Conservation (phyloP, 2,113 vertebrate species). For the Panthera uncia region DNA sequence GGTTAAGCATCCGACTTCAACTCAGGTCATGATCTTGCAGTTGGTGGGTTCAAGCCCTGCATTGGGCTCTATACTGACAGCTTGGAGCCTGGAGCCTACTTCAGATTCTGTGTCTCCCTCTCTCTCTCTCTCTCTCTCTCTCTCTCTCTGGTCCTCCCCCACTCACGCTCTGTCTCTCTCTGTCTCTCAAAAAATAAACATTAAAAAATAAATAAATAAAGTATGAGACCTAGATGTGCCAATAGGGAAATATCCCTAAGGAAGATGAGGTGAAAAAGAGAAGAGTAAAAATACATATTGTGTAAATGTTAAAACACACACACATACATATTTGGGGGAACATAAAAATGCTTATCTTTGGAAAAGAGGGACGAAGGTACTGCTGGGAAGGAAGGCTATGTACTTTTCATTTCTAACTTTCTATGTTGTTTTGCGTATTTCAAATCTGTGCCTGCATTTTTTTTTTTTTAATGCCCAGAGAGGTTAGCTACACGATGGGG, state of each 20-base stretch:
- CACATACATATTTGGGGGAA: background rate
- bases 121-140: too few relatives aligned
- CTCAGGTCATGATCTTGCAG: too few relatives aligned
- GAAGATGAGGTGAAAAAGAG: background rate
- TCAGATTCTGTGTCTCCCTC: too few relatives aligned
- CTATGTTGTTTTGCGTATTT: background rate
- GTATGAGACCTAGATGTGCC: background rate
- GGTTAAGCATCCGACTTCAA: too few relatives aligned
- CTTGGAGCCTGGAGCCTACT: too few relatives aligned
- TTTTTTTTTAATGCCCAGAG: background rate
- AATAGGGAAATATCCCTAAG: background rate
- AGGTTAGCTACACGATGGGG: background rate
- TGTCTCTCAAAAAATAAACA: too few relatives aligned
- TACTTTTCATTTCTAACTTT: background rate
- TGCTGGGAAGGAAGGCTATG: background rate
- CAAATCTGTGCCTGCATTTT: background rate
- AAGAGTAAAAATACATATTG: background rate
- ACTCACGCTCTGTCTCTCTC: too few relatives aligned
- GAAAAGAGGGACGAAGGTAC: background rate
- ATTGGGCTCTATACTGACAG: too few relatives aligned
- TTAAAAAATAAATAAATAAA: too few relatives aligned
- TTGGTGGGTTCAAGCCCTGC: too few relatives aligned
- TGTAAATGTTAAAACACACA: background rate
- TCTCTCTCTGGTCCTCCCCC: too few relatives aligned
- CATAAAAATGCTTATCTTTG: background rate